A percentile compares a stretch with the other conserved stretches of the same genome.
Conservation (phyloP, 2,797 vertebrate species). For the Channallabes apus region DNA sequence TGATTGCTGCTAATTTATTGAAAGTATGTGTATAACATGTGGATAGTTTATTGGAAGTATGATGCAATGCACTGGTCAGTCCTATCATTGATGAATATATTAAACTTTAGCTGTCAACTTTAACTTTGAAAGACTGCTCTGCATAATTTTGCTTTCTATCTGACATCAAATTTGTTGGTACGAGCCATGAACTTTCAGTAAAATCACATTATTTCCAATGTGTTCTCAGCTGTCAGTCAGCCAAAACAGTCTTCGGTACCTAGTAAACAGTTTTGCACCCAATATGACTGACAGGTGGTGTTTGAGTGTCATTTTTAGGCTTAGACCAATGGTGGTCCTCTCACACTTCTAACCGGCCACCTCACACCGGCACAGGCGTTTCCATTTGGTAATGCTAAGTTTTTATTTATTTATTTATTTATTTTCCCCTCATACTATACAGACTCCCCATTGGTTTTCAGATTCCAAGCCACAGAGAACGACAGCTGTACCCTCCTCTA, state of each 20-base stretch:
- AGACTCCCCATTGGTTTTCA: constrained; percentile 48
- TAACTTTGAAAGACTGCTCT: neutral
- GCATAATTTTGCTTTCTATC: neutral
- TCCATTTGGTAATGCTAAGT: constrained; percentile 21
- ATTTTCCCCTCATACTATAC: constrained; percentile 28
- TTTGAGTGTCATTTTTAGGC: constrained; percentile 35
- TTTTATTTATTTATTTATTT: constrained; percentile 38
- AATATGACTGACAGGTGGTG: constrained; percentile 58
- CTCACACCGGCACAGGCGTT: constrained; percentile 1
- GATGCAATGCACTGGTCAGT: neutral
- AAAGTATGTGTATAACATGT: too few relatives aligned
- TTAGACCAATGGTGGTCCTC: constrained; percentile 20
- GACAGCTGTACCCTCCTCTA: constrained; percentile 69
- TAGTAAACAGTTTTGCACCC: constrained; percentile 36
- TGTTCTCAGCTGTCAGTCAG: constrained; percentile 34
- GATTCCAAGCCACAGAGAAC: constrained; percentile 60
- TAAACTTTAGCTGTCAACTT: neutral
- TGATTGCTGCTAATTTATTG: too few relatives aligned
- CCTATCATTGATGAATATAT: neutral
- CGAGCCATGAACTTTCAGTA: neutral
- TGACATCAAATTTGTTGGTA: neutral
- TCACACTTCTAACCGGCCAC: constrained; percentile 30
- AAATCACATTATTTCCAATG: neutral
- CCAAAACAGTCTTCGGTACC: constrained; percentile 13
- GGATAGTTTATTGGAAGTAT: neutral